phyloP scores from a whole-genome alignment of 2,797 vertebrate genomes.

The Chromis chromis region DNA sequence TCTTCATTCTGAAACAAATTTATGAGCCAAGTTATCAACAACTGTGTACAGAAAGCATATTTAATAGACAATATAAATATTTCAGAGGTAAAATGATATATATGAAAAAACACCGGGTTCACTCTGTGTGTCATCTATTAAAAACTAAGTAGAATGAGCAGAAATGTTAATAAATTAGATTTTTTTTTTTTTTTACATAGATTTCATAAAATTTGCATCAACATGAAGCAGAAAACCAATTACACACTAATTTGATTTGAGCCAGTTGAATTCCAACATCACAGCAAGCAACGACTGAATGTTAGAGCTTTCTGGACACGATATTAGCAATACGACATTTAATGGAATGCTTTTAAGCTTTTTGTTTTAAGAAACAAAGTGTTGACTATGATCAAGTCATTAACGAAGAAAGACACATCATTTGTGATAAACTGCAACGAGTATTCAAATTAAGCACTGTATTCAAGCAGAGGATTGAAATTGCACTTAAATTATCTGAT shows the following conservation, averaged over 20 bases:
- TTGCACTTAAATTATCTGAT: slow-evolving; percentile 1
- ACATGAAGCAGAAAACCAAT: not conserved
- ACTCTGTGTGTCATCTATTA: not conserved
- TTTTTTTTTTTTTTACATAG: not conserved
- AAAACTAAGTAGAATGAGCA: not conserved
- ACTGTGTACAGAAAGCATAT: not conserved
- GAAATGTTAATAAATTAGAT: not conserved
- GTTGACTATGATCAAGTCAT: not conserved
- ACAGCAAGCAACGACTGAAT: not conserved
- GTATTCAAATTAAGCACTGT: not conserved
- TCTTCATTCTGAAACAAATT: not conserved
- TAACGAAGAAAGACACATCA: not conserved
- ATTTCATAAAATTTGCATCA: not conserved
- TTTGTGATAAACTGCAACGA: not conserved
- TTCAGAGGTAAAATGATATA: not conserved
- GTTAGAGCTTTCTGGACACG: too few relatives aligned
- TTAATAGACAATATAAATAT: slow-evolving; percentile 5
- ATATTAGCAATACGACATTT: too few relatives aligned
- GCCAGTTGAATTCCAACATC: not conserved
- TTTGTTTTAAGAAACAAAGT: not conserved
- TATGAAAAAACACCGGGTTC: too few relatives aligned
- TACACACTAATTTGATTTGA: slow-evolving; percentile 3
- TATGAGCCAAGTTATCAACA: slow-evolving; percentile 13
- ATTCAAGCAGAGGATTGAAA: not conserved
- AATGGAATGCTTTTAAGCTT: not conserved